Evolutionary conservation across 2,888 invertebrate species (phyloP).

Genomic region (Ennomos quercinarius): DNA sequence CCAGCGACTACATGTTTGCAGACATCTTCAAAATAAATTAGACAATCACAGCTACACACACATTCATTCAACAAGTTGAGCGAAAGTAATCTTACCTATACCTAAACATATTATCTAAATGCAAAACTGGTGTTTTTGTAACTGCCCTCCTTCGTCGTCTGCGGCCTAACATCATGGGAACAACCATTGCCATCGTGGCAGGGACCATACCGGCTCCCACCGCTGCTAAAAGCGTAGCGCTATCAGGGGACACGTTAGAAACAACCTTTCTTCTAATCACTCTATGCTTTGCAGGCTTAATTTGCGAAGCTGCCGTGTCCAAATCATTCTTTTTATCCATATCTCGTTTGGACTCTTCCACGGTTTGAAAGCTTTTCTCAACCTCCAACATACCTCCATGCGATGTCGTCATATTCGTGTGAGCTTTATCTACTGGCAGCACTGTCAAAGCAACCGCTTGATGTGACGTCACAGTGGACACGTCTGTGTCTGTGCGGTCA

Average conservation of each 20-base stretch:
- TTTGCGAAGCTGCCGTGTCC: conserved; percentile 59
- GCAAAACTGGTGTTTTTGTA: conserved; percentile 40
- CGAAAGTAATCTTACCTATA: conserved; percentile 43
- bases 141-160: conserved; percentile 68
- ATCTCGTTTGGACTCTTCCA: conserved; percentile 85
- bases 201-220: conserved; percentile 93
- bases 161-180: conserved; percentile 90
- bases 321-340: conserved; percentile 72
- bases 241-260: conserved; percentile 75
- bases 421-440: conserved; percentile 88
- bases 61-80: conserved; percentile 25
- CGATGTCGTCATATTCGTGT: conserved; percentile 87
- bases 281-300: conserved; percentile 63
- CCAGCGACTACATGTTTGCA: conserved; percentile 9
- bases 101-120: conserved; percentile 57
- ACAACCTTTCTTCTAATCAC: conserved; percentile 66
- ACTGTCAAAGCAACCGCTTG: conserved; percentile 88
- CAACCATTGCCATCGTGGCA: conserved; percentile 92
- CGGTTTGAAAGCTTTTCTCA: conserved; percentile 89
- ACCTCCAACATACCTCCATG: conserved; percentile 92
- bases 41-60: conserved; percentile 46
- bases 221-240: conserved; percentile 88
- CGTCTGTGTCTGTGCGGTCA: conserved; percentile 57
- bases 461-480: conserved; percentile 73
- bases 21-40: conserved; percentile 38